Evolutionary conservation across 2,888 invertebrate genomes (phyloP), one percentile per base, ranked within the genome.

Genomic region (Aphodius sticticus): DNA sequence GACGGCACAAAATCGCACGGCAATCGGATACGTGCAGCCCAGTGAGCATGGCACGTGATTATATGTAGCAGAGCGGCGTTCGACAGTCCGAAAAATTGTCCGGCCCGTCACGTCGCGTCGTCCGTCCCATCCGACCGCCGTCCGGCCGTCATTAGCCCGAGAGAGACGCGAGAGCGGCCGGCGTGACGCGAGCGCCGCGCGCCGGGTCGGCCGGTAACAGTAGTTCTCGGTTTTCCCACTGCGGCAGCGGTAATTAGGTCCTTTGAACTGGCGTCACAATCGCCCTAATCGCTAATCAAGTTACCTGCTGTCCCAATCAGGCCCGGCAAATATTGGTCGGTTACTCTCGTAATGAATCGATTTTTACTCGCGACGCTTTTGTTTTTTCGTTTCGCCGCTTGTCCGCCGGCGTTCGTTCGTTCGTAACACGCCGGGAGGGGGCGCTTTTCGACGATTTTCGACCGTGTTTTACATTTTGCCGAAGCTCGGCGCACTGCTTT

Each of bases 281-380:
- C 88, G 87, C 87, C 87, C 88, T 89, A 89, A 89, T 89, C 89
- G 87, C 89, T 89, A 89, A 89, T 89, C 89, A 89, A 89, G 87
- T 89, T 89, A 89, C 86, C 88, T 88, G 88, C 89, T 88, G 88
- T 85, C 87, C 88, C 88, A 88, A 88, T 88, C 88, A 88, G 86
- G 84, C 84, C 85, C 84, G 84, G 86, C 85, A 87, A 86, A 87
- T 87, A 87, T 86, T 85, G 85, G 86, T 85, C 85, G 84, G 84
- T 85, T 84, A 82, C 82, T 84, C 85, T 82, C 83, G 83, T 88
- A 89, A 89, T 88, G 88, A 89, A 89, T 89, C 88, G 89, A 89
- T 89, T 88, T 88, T 88, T 87, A 86, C 86, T 84, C 86, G 85
- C 87, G 9, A 53, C 85, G 85, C 85, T 86, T 84, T 84, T 86